Percentiles rank a stretch among this genome's conserved stretches.
These are phyloP conservation scores for Lumbricus terrestris DNA, from an alignment of 2,888 invertebrate genomes.

Conservation along the genomic window DNA sequence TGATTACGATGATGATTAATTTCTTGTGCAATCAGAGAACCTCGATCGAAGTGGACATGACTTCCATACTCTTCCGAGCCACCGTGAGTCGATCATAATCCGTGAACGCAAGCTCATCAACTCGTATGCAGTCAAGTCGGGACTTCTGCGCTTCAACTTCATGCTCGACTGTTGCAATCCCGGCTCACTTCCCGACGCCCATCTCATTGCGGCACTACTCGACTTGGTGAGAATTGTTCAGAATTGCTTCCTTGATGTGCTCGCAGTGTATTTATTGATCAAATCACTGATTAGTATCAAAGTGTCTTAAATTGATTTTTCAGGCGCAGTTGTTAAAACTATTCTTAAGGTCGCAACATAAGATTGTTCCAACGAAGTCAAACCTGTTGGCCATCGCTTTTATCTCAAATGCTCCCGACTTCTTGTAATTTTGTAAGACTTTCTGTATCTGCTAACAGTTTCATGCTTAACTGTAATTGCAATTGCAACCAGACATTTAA, in stretches of 20 bases:
- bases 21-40: not conserved
- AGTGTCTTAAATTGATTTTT: not conserved
- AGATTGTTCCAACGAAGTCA: not conserved
- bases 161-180: conserved; percentile 92
- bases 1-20: not conserved
- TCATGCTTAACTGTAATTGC: too few species aligned
- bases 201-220: conserved; percentile 86
- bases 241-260: not conserved
- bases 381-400: too few species aligned
- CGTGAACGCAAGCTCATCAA: conserved; percentile 84
- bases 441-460: not conserved
- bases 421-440: not conserved
- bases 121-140: conserved; percentile 72
- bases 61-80: not conserved
- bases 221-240: conserved; percentile 78
- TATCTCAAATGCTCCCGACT: not conserved
- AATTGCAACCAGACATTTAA: too few species aligned
- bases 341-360: not conserved
- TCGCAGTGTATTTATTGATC: not conserved
- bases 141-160: conserved; percentile 85
- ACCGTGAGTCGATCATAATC: conserved; percentile 62
- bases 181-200: conserved; percentile 92
- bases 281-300: not conserved
- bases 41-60: conserved; percentile 14
- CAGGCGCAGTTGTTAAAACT: not conserved